Evolutionary conservation across 2,888 invertebrate genomes (phyloP), one percentile per base, ranked within the genome.

Genomic region (Nineta flava): DNA sequence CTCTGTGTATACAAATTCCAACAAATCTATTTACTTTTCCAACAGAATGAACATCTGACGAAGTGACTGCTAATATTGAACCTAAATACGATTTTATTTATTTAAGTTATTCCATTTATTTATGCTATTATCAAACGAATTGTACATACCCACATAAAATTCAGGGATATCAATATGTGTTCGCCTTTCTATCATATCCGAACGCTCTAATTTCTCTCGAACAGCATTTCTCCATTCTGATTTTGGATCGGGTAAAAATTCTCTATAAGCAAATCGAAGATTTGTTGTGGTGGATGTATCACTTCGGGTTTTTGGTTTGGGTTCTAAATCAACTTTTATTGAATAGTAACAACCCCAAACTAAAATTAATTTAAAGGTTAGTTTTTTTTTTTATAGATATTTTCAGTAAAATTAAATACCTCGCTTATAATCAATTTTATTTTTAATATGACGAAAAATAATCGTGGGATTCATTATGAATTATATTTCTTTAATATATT

Each of bases 1-100:
- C 77, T 48, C 93, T 73, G 56, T 87, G 76, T 57, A 96, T 95
- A 61, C 99, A 99, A 59, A 99, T 93, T 3, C 99, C 95, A 38
- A 94, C 83, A 73, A 95, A 93, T 61, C 81, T 77, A 60, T 81
- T 88, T 0, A 75, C 71, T 69, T 94, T 94, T 45, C 83, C 84
- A 26, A 86, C 81, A 2, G 91, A 79, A 71, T 92, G 87, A 4
- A 74, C 76, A 65, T 96, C 94, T 0, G 93, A 81, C 54, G 83
- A 80, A 2, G 85, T 87, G 0, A 96, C 92, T 32, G 91, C 86
- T 62, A 97, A 57, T 52, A 96, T 80, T 26, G 88, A 87, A 12
- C 95, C 87, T 86, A 61, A 26, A 26, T 26, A 7, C 4, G 7
- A 26, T 26, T 26, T 26, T 70, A 66, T 38, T 13, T 38, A 38